Conservation (phyloP, 2,888 invertebrate species). For the Acleris sparsana region DNA sequence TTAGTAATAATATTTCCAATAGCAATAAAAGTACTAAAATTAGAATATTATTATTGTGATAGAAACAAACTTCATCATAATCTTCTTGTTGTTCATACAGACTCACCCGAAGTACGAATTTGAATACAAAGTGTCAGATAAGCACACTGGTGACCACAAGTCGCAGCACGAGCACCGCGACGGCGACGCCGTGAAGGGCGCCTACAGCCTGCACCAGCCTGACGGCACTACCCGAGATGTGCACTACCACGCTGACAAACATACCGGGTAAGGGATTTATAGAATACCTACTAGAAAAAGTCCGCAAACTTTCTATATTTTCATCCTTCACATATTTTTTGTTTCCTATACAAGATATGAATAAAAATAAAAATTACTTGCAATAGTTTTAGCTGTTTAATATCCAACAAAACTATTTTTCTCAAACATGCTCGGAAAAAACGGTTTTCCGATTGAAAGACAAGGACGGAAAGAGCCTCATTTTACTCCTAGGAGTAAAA, state of each 20-base stretch:
- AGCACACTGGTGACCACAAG: conserved; percentile 75
- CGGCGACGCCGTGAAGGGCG: conserved; percentile 82
- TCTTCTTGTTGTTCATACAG: conserved; percentile 40
- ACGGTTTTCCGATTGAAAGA: too few species aligned
- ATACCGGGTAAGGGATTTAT: conserved; percentile 54
- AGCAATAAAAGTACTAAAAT: too few species aligned
- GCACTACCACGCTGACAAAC: conserved; percentile 55
- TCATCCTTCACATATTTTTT: neutral
- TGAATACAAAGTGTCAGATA: conserved; percentile 73
- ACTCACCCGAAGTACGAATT: conserved; percentile 58
- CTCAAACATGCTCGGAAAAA: too few species aligned
- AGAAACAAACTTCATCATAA: neutral
- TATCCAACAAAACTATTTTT: too few species aligned
- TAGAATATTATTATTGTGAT: neutral
- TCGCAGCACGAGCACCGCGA: conserved; percentile 73
- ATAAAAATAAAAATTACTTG: too few species aligned
- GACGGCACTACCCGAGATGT: conserved; percentile 71
- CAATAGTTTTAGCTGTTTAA: too few species aligned
- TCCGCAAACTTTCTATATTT: neutral
- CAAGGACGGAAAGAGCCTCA: too few species aligned
- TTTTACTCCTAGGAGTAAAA: too few species aligned
- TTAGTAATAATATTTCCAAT: too few species aligned
- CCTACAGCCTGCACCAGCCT: conserved; percentile 80
- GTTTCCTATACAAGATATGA: neutral
- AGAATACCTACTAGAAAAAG: too few species aligned